Base-by-base conservation (phyloP, 1,140 invertebrate species). In the Philotrypesis tridentata region DNA sequence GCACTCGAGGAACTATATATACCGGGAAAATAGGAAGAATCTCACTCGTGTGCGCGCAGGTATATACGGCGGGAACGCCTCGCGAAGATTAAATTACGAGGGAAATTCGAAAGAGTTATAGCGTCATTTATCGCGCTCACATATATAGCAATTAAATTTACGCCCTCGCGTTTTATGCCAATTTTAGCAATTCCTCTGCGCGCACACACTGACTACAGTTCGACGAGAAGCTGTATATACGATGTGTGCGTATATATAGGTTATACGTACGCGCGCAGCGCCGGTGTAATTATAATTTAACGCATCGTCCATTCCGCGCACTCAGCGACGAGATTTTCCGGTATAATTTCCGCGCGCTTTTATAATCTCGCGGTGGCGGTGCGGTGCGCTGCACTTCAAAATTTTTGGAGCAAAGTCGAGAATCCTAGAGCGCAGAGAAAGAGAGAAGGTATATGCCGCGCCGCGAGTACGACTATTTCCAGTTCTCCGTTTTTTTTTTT, bases 211-310 rank as follows among this genome's bases (percentile, higher is more conserved):
- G n/a, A n/a, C n/a, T n/a, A n/a, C n/a, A n/a, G 37, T 7, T 11
- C 37, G 12, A 29, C 21, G n/a, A 63, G 37, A 3, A 33, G 11
- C 40, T 14, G 27, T n/a, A n/a, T n/a, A n/a, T n/a, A 23, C 55
- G 29, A 23, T 40, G 25, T 33, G n/a, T 60, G 33, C 8, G 8
- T 37, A 37, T 37, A 8, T 14, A 43, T 43, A 43, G n/a, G n/a
- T n/a, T 14, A 14, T 17, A 43, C 40, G 4, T 14, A 2, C 37
- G 8, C 37, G 2, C 37, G 21, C 29, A 25, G n/a, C 1, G 11
- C 1, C 17, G 27, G 14, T 31, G 29, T 79, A 71, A 71, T 71
- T 79, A 79, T 61, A 71, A 55, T 40, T 61, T 55, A 79, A 71
- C 43, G 43, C 25, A 43, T 70, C 27, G 37, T 37, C 33, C 33